Evolutionary conservation across 2,888 invertebrate genomes (phyloP).

Genomic region (Itoplectis maculator): DNA sequence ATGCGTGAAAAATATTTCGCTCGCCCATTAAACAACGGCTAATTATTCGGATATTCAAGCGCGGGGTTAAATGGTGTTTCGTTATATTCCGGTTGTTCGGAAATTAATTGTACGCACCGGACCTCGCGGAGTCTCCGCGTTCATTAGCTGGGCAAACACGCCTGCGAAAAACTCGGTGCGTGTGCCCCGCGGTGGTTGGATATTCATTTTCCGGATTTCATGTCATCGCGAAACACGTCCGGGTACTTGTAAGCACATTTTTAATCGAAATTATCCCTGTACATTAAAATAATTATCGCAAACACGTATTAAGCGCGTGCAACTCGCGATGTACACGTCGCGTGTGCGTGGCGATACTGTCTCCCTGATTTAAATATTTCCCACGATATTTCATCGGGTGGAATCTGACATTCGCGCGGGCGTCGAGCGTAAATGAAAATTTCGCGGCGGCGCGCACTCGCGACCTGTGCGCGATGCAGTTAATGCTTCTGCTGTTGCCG

Average conservation of each 20-base stretch:
- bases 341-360: background rate
- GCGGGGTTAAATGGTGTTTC: no score
- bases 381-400: constrained; percentile 63
- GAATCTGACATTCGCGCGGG: constrained; percentile 52
- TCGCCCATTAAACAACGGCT: no score
- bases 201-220: no score
- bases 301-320: constrained; percentile 1
- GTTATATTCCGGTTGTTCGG: no score
- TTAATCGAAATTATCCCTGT: constrained; percentile 3
- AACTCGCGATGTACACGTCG: background rate
- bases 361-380: constrained; percentile 63
- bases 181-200: no score
- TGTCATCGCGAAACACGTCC: no score
- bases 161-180: no score
- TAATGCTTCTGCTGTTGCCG: constrained; percentile 31
- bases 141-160: no score
- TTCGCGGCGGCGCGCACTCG: constrained; percentile 54
- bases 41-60: no score
- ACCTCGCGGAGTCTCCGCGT: no score
- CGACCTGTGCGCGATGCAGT: constrained; percentile 52
- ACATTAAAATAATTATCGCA: constrained; percentile 36
- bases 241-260: background rate
- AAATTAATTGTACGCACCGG: no score
- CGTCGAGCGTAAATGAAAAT: constrained; percentile 49
- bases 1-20: no score